Conservation (phyloP, 2,113 vertebrate genomes). For the Crotalus tigris region DNA sequence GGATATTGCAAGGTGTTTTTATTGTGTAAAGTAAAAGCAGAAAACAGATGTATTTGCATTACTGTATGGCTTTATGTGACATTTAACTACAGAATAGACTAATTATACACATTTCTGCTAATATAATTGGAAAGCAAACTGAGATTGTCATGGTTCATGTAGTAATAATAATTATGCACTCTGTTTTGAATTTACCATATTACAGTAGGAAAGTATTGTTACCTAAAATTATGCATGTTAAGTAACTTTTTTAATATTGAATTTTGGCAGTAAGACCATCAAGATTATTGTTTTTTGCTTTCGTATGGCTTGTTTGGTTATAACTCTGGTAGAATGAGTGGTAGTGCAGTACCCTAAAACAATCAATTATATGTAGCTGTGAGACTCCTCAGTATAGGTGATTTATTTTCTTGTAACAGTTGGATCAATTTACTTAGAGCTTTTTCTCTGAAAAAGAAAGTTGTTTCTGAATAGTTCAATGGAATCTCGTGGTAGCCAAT, state of each 20-base stretch:
- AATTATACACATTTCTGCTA: not conserved
- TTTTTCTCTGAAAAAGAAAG: conserved; percentile 35
- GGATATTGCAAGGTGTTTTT: not conserved
- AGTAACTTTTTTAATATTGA: not conserved
- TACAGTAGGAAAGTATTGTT: not conserved
- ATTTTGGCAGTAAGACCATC: not conserved
- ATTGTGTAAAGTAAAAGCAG: not conserved
- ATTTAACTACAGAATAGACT: not conserved
- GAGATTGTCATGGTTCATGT: not conserved
- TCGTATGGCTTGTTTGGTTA: rapidly evolving
- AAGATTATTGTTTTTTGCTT: not conserved
- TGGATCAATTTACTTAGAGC: conserved; percentile 24
- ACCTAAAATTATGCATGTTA: not conserved
- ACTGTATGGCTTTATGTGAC: not conserved
- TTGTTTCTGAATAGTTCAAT: conserved; percentile 35
- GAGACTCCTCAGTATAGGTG: not conserved
- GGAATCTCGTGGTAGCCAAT: not conserved
- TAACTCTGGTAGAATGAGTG: not conserved
- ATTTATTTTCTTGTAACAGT: conserved; percentile 22
- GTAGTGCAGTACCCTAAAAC: not conserved
- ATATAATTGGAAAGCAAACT: not conserved
- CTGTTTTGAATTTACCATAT: not conserved
- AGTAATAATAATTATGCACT: not conserved
- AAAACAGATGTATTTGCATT: not conserved
- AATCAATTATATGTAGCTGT: conserved; percentile 18